Percentiles rank a stretch among this genome's conserved stretches.
Evolutionary conservation across 2,113 vertebrate species (phyloP).

Genomic region (Callithrix jacchus): DNA sequence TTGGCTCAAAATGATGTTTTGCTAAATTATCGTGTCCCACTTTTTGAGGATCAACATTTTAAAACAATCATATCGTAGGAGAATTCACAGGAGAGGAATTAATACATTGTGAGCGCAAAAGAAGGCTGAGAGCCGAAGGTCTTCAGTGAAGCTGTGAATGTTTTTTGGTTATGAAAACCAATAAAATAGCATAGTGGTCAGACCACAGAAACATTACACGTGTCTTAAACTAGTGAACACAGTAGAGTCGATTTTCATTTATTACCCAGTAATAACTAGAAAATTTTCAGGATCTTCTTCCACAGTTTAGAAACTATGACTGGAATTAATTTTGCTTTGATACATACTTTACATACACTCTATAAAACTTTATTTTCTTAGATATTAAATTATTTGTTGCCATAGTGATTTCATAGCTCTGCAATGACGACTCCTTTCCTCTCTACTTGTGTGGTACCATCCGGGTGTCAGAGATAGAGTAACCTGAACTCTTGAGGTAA

Average conservation of each 20-base stretch:
- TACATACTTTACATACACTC: not conserved
- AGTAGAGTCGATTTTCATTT: not conserved
- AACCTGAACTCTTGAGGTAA: not conserved
- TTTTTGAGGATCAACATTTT: not conserved
- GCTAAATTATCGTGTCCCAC: not conserved
- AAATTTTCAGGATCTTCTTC: not conserved
- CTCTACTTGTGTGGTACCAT: not conserved
- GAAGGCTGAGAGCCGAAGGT: not conserved
- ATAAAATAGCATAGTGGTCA: not conserved
- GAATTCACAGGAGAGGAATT: slow-evolving; percentile 1
- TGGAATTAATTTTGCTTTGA: slow-evolving; percentile 35
- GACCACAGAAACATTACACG: not conserved
- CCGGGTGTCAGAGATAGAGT: not conserved
- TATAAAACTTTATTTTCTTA: not conserved
- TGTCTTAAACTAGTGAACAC: not conserved
- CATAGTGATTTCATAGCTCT: not conserved
- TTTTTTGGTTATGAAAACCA: slow-evolving; percentile 51
- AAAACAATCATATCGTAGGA: not conserved
- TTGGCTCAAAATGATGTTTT: not conserved
- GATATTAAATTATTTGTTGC: not conserved
- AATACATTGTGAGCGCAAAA: not conserved
- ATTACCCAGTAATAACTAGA: not conserved
- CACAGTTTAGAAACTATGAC: not conserved
- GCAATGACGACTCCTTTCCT: not conserved
- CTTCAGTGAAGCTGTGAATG: not conserved